These are phyloP conservation scores for Dicycla oo DNA, from an alignment of 2,888 invertebrate species.

Conservation along the genomic window DNA sequence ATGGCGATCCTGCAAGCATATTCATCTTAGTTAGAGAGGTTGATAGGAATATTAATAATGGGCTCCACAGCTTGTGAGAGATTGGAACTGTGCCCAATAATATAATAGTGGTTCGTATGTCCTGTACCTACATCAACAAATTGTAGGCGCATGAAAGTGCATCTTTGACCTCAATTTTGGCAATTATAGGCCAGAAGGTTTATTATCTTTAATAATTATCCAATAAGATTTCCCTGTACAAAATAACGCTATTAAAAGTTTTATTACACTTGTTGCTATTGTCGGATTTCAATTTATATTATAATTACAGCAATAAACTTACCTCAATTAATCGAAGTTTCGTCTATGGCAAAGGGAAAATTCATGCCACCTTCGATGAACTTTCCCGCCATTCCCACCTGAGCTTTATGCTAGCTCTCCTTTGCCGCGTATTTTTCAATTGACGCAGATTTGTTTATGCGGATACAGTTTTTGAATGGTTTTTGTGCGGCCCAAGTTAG, in stretches of 20 bases:
- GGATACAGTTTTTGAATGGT: constrained; percentile 65
- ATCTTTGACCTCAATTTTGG: constrained; percentile 20
- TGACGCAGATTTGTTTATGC: constrained; percentile 64
- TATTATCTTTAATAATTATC: constrained; percentile 18
- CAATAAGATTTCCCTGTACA: constrained; percentile 17
- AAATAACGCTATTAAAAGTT: constrained; percentile 18
- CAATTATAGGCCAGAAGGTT: constrained; percentile 1
- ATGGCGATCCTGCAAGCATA: constrained; percentile 29
- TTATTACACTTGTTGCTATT: constrained; percentile 33
- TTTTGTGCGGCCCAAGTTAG: constrained; percentile 62
- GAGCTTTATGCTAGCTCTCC: constrained; percentile 42
- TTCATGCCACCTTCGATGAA: constrained; percentile 69
- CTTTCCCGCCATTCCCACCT: constrained; percentile 77
- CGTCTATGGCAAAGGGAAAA: constrained; percentile 71
- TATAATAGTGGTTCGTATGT: neutral
- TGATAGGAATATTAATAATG: constrained; percentile 51
- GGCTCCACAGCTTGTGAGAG: constrained; percentile 39
- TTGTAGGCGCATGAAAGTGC: neutral
- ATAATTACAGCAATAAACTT: constrained; percentile 39
- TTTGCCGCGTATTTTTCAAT: constrained; percentile 64
- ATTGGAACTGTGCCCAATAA: constrained; percentile 39
- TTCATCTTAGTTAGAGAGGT: constrained; percentile 39
- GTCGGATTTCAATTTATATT: constrained; percentile 32
- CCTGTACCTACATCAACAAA: constrained; percentile 3
- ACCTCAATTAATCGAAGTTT: constrained; percentile 67